These are phyloP conservation scores for Macaca mulatta DNA, from an alignment of 2,113 vertebrate species.

Conservation along the genomic window DNA sequence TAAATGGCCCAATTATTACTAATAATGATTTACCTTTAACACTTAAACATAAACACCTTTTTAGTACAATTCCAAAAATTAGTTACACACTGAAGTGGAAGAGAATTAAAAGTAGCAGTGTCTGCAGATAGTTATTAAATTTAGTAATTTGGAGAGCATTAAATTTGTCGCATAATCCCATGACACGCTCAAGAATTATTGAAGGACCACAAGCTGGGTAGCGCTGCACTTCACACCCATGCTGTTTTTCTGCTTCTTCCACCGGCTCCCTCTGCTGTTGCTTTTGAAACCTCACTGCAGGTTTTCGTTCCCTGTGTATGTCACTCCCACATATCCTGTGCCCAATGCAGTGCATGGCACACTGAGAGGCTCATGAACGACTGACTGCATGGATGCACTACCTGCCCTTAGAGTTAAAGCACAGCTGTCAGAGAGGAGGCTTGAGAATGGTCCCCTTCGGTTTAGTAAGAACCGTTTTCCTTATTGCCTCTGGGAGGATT, in stretches of 20 bases:
- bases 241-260: neutral
- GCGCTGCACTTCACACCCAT: fast-evolving
- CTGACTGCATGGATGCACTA: neutral
- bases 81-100: constrained; percentile 9
- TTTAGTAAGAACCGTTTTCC: neutral
- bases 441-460: neutral
- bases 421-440: neutral
- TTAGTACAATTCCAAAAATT: constrained; percentile 16
- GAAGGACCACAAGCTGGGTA: neutral
- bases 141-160: neutral
- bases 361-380: neutral
- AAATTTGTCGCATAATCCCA: neutral
- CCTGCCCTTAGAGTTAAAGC: neutral
- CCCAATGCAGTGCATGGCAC: neutral
- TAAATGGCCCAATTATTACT: neutral
- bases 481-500: neutral
- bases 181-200: neutral
- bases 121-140: neutral
- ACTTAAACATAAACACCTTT: constrained; percentile 1
- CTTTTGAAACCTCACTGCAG: neutral
- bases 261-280: constrained; percentile 55
- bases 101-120: neutral
- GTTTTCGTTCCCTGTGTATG: neutral
- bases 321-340: neutral
- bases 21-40: neutral